Percentiles rank a stretch among this genome's conserved stretches.
phyloP scores from a whole-genome alignment of 1,140 invertebrate genomes.

The Streblospio benedicti region DNA sequence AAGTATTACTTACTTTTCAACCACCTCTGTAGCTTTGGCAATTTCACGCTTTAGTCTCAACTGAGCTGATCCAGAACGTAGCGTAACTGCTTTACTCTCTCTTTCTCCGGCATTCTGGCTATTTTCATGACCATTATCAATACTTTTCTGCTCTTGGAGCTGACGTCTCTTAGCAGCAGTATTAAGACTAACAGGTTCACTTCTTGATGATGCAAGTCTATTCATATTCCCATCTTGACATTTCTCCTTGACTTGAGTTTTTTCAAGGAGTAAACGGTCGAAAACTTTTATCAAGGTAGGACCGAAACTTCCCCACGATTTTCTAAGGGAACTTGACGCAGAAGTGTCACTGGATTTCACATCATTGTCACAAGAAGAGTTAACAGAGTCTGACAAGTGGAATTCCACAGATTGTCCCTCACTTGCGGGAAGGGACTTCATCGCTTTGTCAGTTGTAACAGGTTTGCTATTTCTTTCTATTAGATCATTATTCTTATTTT shows the following conservation, averaged over 20 bases:
- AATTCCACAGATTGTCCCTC: background rate
- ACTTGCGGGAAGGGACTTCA: background rate
- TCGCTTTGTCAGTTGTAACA: background rate
- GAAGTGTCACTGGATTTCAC: background rate
- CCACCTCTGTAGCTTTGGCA: too few species aligned
- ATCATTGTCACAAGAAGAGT: background rate
- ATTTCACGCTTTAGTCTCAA: too few species aligned
- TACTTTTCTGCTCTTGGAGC: background rate
- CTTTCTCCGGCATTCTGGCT: background rate
- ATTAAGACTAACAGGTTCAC: background rate
- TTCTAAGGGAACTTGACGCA: conserved; percentile 44
- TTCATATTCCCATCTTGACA: background rate
- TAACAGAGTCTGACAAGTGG: background rate
- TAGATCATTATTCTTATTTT: background rate
- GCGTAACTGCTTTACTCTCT: background rate
- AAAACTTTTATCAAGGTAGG: conserved; percentile 63
- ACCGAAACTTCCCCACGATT: conserved; percentile 65
- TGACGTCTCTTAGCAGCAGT: background rate
- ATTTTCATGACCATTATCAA: background rate
- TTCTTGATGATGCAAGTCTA: background rate
- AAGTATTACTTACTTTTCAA: too few species aligned
- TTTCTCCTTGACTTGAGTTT: conserved; percentile 11
- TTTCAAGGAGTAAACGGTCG: conserved; percentile 59
- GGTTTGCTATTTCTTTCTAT: background rate
- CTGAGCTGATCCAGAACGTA: background rate